phyloP scores from a whole-genome alignment of 1,140 invertebrate species.

The Pachypeltis micranthus region DNA sequence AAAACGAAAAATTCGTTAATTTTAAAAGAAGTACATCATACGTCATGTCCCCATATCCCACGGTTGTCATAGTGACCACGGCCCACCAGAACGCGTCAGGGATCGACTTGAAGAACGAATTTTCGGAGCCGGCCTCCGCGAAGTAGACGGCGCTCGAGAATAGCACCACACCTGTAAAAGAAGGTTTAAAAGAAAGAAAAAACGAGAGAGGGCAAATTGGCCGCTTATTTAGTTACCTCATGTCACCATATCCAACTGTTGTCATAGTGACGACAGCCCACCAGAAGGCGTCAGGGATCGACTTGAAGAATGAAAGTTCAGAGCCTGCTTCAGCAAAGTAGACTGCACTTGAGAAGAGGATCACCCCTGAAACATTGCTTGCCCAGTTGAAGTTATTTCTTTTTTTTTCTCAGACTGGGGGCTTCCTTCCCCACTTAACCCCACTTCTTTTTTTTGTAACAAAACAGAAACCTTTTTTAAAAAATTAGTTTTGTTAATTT shows the following conservation, averaged over 20 bases:
- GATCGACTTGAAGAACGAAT: constrained; percentile 95
- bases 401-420: not conserved
- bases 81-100: constrained; percentile 96
- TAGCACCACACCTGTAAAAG: constrained; percentile 83
- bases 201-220: constrained; percentile 35
- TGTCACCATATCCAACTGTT: constrained; percentile 95
- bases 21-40: constrained; percentile 61
- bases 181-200: constrained; percentile 11
- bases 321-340: constrained; percentile 98
- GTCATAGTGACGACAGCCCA: constrained; percentile 99
- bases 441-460: too few species aligned
- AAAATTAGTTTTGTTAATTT: too few species aligned
- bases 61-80: constrained; percentile 87
- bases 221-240: constrained; percentile 61
- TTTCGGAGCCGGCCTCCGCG: constrained; percentile 90
- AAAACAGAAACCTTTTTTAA: too few species aligned
- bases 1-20: constrained; percentile 47
- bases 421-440: not conserved
- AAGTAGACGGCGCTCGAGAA: constrained; percentile 98
- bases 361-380: constrained; percentile 72
- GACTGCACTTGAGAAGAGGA: constrained; percentile 96
- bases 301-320: constrained; percentile 97
- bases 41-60: constrained; percentile 99
- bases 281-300: constrained; percentile 97
- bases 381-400: not conserved